phyloP scores from a whole-genome alignment of 2,797 vertebrate species.

The Sebastes melanostomus region DNA sequence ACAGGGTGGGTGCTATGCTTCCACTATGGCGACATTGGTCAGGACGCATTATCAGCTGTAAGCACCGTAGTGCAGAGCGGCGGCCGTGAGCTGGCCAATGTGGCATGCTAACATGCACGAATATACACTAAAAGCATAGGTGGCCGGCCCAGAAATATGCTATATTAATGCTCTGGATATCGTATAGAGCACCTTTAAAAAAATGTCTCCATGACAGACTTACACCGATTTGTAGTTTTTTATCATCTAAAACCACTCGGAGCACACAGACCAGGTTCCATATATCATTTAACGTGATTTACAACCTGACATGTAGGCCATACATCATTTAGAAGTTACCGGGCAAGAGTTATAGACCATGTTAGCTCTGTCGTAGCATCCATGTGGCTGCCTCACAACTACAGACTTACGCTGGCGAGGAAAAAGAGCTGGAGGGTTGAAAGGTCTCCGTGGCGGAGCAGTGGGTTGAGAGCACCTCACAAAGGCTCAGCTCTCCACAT shows the following conservation, averaged over 20 bases:
- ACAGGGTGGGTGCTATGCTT: no score
- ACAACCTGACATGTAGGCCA: conserved; percentile 13
- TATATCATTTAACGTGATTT: conserved; percentile 34
- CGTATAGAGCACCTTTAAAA: background rate
- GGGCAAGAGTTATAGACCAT: conserved; percentile 12
- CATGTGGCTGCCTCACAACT: conserved; percentile 25
- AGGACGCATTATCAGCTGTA: no score
- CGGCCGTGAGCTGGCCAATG: no score
- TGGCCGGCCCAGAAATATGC: background rate
- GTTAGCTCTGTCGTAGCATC: background rate
- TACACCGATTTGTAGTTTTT: background rate
- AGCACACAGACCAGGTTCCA: conserved; percentile 4
- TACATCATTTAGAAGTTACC: conserved; percentile 35
- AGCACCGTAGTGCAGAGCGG: no score
- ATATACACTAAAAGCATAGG: no score
- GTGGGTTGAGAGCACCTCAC: conserved; percentile 60
- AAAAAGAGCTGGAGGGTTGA: conserved; percentile 49
- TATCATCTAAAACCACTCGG: conserved; percentile 6
- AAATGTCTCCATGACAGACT: background rate
- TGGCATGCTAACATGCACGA: no score
- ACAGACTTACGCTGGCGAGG: background rate
- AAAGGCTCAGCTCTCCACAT: conserved; percentile 67
- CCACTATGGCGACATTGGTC: no score
- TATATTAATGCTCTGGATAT: background rate
- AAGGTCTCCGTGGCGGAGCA: conserved; percentile 50